phyloP scores from a whole-genome alignment of 2,113 vertebrate species.

The Physeter macrocephalus region DNA sequence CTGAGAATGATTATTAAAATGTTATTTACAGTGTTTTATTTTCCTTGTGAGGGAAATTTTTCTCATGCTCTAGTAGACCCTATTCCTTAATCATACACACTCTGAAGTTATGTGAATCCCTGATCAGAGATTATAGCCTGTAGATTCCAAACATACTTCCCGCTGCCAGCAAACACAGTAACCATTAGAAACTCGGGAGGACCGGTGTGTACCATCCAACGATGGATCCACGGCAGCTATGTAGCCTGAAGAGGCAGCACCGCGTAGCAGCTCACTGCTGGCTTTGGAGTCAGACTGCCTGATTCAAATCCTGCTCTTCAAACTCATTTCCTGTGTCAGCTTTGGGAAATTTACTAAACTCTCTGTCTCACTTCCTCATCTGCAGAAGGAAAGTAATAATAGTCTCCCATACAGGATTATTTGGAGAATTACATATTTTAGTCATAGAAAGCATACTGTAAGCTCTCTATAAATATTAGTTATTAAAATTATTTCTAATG shows the following conservation, averaged over 20 bases:
- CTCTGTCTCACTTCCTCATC: neutral
- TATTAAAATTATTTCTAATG: neutral
- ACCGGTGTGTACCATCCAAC: neutral
- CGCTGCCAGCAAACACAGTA: neutral
- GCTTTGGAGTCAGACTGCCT: neutral
- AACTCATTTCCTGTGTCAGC: neutral
- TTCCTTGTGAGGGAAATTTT: slow-evolving; percentile 8
- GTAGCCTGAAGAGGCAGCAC: neutral
- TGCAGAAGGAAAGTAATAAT: neutral
- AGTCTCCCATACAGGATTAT: neutral
- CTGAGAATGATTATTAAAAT: neutral
- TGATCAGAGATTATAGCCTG: neutral
- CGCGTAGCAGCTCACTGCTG: rapidly evolving
- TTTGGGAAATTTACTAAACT: neutral
- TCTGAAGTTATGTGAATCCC: neutral
- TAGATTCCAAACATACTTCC: neutral
- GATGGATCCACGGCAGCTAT: neutral
- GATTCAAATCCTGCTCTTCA: neutral
- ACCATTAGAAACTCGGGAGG: neutral
- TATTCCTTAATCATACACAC: neutral
- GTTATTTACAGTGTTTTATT: slow-evolving; percentile 1
- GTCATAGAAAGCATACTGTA: neutral
- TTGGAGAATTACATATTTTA: neutral
- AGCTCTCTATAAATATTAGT: neutral
- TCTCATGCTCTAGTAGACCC: neutral